Conservation (phyloP, 2,888 invertebrate species). For the Halictus quadricinctus region DNA sequence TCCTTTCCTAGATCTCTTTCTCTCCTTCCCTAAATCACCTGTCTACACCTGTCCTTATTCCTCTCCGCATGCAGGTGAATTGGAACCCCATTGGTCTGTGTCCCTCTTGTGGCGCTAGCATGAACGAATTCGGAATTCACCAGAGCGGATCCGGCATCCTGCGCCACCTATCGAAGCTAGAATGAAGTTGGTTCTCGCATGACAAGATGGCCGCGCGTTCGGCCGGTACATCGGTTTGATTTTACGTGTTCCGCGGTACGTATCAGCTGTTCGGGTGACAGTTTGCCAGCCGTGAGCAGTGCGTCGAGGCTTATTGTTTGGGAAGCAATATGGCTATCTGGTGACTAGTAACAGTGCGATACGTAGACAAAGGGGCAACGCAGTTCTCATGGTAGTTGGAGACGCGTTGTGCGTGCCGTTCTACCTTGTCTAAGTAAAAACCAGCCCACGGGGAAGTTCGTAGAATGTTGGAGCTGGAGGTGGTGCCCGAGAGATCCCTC, state of each 20-base stretch:
- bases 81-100: too few relatives aligned
- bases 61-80: too few relatives aligned
- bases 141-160: not conserved
- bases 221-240: constrained; percentile 34
- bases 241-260: constrained; percentile 41
- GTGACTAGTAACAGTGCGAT: constrained; percentile 75
- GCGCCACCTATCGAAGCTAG: constrained; percentile 7
- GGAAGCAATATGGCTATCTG: constrained; percentile 82
- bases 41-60: too few relatives aligned
- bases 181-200: not conserved
- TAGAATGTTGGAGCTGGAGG: constrained; percentile 96
- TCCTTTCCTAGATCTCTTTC: too few relatives aligned
- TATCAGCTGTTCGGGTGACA: constrained; percentile 81
- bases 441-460: constrained; percentile 21
- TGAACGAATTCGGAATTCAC: not conserved
- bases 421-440: constrained; percentile 56
- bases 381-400: constrained; percentile 76
- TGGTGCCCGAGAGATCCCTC: constrained; percentile 96
- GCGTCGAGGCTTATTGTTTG: constrained; percentile 68
- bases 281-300: constrained; percentile 75
- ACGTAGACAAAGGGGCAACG: constrained; percentile 79
- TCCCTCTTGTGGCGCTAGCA: too few relatives aligned
- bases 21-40: too few relatives aligned
- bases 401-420: constrained; percentile 67
- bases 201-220: not conserved